These are phyloP conservation scores for Muscicapa adusta DNA, from an alignment of 2,113 vertebrate genomes.

Conservation along the genomic window DNA sequence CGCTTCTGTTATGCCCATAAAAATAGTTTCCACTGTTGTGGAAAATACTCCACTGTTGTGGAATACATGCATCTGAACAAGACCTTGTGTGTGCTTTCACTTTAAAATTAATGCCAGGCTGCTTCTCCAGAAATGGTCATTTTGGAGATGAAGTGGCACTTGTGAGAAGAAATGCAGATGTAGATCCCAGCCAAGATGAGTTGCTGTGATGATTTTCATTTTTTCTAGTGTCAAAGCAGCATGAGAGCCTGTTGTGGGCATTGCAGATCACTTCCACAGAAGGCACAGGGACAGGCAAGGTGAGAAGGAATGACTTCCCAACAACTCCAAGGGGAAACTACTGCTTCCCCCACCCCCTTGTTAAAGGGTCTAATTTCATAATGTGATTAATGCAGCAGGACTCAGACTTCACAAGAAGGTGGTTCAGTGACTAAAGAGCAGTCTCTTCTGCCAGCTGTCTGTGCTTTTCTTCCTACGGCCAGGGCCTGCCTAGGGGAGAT, in stretches of 20 bases:
- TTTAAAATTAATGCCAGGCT: background rate
- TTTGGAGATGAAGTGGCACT: background rate
- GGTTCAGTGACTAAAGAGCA: background rate
- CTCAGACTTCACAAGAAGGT: background rate
- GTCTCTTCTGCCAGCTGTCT: background rate
- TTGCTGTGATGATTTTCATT: background rate
- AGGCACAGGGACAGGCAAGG: background rate
- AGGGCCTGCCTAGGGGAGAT: background rate
- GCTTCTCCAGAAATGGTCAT: background rate
- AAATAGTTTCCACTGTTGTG: background rate
- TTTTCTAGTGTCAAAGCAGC: background rate
- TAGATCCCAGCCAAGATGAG: background rate
- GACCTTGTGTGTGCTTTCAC: background rate
- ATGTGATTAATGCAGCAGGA: background rate
- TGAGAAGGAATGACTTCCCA: background rate
- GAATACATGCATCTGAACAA: background rate
- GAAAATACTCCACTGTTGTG: background rate
- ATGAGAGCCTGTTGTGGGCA: background rate
- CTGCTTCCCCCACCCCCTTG: fast-evolving
- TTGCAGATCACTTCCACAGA: fast-evolving
- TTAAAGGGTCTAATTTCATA: background rate
- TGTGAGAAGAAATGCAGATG: background rate
- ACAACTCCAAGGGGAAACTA: background rate
- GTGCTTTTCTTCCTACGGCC: background rate
- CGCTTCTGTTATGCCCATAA: background rate